phyloP scores from a whole-genome alignment of 1,140 invertebrate species.

The Euura saliciscinereae region DNA sequence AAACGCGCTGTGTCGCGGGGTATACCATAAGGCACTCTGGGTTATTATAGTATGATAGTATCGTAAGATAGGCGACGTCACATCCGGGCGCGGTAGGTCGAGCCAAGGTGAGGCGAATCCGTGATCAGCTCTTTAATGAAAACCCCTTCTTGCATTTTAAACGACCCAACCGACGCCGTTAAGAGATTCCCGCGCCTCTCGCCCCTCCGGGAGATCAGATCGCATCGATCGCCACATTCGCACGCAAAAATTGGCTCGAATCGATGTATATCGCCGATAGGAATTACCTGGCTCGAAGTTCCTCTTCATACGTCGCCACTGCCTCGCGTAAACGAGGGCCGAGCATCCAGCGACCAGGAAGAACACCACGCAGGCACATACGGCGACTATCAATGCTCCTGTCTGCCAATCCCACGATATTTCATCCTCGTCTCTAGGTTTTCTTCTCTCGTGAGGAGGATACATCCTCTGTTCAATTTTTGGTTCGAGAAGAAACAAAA shows the following conservation, averaged over 20 bases:
- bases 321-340: conserved; percentile 66
- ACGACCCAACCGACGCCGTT: conserved; percentile 15
- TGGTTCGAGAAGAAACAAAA: neutral
- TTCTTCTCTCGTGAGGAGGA: conserved; percentile 22
- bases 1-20: neutral
- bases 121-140: conserved; percentile 45
- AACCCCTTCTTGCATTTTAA: conserved; percentile 42
- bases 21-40: neutral
- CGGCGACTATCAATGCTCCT: conserved; percentile 63
- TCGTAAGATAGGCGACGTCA: conserved; percentile 29
- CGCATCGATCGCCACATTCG: no score
- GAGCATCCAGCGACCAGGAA: conserved; percentile 69
- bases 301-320: conserved; percentile 66
- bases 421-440: conserved; percentile 13
- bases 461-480: neutral
- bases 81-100: conserved; percentile 45
- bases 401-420: conserved; percentile 68
- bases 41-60: conserved; percentile 13
- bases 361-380: conserved; percentile 68
- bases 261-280: no score
- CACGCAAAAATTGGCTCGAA: no score
- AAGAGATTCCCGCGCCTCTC: no score
- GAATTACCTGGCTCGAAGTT: conserved; percentile 63
- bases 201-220: no score
- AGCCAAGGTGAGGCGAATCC: conserved; percentile 43